phyloP scores from a whole-genome alignment of 35 echinoderm and acorn worm species.

The Patiria miniata region DNA sequence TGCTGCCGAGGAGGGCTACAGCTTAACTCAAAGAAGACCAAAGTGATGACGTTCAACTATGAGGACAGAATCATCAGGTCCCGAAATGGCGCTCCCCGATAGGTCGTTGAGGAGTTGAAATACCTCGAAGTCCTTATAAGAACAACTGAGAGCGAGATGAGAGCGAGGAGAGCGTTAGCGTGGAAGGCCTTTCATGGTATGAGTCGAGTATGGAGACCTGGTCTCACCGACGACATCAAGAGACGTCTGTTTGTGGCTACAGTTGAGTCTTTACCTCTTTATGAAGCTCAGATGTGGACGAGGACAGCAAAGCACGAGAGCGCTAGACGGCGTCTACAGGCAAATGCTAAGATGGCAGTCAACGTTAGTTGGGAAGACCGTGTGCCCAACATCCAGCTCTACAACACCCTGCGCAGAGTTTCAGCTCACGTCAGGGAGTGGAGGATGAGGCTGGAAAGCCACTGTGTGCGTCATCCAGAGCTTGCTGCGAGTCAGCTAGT shows the following conservation, averaged over 20 bases:
- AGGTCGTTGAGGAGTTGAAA: no score
- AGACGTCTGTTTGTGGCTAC: neutral
- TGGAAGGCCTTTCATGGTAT: no score
- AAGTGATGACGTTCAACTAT: no score
- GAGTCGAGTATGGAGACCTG: neutral
- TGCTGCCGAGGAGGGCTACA: no score
- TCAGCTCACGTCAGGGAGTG: no score
- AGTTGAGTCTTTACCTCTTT: neutral
- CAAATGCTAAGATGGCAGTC: neutral
- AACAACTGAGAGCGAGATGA: neutral
- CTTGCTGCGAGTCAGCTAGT: neutral
- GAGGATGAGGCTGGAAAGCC: no score
- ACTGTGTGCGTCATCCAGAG: no score
- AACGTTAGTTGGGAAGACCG: neutral
- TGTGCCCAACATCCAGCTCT: neutral
- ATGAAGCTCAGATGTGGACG: neutral
- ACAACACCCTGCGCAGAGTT: neutral
- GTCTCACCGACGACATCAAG: no score
- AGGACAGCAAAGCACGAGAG: neutral
- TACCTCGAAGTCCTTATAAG: neutral
- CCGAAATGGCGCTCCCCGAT: no score
- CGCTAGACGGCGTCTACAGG: neutral
- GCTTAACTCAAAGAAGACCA: no score
- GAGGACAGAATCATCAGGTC: no score
- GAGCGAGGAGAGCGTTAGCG: no score